Percentiles rank a stretch among this genome's conserved stretches.
phyloP scores from a whole-genome alignment of 1,140 invertebrate genomes.

The Cotesia vestalis region DNA sequence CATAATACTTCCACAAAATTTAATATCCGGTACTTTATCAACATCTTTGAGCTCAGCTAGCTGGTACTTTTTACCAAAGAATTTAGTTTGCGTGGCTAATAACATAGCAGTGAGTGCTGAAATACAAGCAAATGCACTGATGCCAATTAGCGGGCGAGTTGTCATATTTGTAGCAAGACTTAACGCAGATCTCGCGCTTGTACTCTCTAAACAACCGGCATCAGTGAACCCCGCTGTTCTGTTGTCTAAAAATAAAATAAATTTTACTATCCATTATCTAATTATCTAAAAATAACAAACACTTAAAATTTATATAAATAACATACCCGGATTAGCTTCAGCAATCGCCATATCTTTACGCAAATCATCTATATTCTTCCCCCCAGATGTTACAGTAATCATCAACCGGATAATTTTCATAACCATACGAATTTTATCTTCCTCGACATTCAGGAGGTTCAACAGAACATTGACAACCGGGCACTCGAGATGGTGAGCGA shows the following conservation, averaged over 20 bases:
- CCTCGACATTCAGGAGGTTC: constrained; percentile 58
- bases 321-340: constrained; percentile 60
- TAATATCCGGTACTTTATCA: constrained; percentile 57
- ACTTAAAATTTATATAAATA: constrained; percentile 41
- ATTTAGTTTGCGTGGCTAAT: constrained; percentile 60
- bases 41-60: constrained; percentile 51
- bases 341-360: constrained; percentile 52
- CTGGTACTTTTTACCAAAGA: constrained; percentile 61
- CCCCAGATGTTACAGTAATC: constrained; percentile 57
- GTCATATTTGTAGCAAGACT: constrained; percentile 61
- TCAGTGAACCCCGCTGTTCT: constrained; percentile 62
- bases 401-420: constrained; percentile 63
- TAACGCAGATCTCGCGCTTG: constrained; percentile 52
- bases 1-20: constrained; percentile 68
- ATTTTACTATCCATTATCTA: neutral
- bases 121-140: constrained; percentile 61
- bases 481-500: constrained; percentile 74
- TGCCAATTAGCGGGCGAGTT: constrained; percentile 54
- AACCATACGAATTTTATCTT: constrained; percentile 65
- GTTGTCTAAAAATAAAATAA: constrained; percentile 48
- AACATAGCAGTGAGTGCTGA: constrained; percentile 56
- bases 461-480: constrained; percentile 61
- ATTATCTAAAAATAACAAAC: neutral
- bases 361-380: constrained; percentile 53
- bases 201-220: constrained; percentile 50